Conservation (phyloP, 2,888 invertebrate genomes). For the Thereva nobilitata region DNA sequence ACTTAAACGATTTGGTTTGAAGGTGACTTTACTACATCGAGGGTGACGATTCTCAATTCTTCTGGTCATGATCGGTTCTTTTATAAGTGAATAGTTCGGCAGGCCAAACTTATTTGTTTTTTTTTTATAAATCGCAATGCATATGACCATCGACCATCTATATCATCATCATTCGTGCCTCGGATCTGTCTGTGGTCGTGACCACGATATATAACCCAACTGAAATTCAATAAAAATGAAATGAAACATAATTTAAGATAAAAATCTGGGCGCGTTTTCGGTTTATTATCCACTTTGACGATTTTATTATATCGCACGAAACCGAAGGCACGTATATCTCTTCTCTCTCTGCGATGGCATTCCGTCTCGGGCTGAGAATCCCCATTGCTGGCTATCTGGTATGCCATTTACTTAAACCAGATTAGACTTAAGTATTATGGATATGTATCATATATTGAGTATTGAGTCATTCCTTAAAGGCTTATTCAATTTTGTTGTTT, state of each 20-base stretch:
- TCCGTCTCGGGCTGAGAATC: not conserved
- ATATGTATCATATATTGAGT: slow-evolving; percentile 8
- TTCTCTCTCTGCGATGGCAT: no score
- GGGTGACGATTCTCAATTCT: no score
- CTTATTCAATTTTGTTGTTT: no score
- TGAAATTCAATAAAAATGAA: slow-evolving; percentile 39
- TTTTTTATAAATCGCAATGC: no score
- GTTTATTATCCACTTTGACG: slow-evolving; percentile 41
- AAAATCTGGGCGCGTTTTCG: slow-evolving; percentile 41
- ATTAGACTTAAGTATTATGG: slow-evolving; percentile 36
- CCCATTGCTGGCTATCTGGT: slow-evolving; percentile 26
- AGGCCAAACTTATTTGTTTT: no score
- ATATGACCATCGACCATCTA: no score
- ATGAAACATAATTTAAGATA: slow-evolving; percentile 41
- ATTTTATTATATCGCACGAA: slow-evolving; percentile 37
- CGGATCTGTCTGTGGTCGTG: slow-evolving; percentile 8
- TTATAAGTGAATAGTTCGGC: no score
- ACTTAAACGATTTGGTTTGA: no score
- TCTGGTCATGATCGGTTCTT: no score
- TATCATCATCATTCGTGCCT: not conserved
- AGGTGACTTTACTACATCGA: no score
- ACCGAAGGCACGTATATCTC: no score
- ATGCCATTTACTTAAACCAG: slow-evolving; percentile 38
- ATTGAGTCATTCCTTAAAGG: not conserved
- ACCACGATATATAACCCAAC: not conserved